phyloP scores from a whole-genome alignment of 2,797 vertebrate species.

The Propithecus deckenii region DNA sequence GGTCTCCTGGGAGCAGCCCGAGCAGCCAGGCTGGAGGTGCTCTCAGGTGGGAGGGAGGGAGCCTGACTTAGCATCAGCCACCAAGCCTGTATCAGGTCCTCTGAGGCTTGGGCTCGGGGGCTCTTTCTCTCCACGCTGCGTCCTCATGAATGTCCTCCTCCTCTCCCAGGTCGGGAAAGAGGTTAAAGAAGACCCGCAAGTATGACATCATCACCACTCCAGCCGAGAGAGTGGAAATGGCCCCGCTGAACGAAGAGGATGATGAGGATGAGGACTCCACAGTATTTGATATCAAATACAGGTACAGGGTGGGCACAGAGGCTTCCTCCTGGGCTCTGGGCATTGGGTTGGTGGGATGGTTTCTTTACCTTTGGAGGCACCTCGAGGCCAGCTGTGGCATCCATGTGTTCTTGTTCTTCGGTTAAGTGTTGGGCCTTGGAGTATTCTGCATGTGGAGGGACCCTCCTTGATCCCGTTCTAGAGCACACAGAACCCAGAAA shows the following conservation, averaged over 20 bases:
- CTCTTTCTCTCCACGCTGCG: not conserved
- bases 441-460: not conserved
- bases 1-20: not conserved
- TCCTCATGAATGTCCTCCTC: not conserved
- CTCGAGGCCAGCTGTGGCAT: accelerated
- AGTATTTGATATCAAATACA: slow-evolving; percentile 98
- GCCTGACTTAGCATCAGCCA: not conserved
- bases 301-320: slow-evolving; percentile 80
- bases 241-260: slow-evolving; percentile 95
- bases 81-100: too few relatives aligned
- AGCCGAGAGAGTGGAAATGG: slow-evolving; percentile 96
- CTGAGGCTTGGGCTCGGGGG: not conserved
- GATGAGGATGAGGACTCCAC: slow-evolving; percentile 96
- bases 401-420: not conserved
- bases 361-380: not conserved
- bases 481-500: not conserved
- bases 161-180: slow-evolving; percentile 90
- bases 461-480: not conserved
- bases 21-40: not conserved
- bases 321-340: not conserved
- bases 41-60: accelerated
- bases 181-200: slow-evolving; percentile 94
- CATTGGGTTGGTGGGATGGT: not conserved
- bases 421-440: not conserved
- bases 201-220: slow-evolving; percentile 99